phyloP scores from a whole-genome alignment of 92 coral and sea anemone species.

The Palythoa heliodiscus region DNA sequence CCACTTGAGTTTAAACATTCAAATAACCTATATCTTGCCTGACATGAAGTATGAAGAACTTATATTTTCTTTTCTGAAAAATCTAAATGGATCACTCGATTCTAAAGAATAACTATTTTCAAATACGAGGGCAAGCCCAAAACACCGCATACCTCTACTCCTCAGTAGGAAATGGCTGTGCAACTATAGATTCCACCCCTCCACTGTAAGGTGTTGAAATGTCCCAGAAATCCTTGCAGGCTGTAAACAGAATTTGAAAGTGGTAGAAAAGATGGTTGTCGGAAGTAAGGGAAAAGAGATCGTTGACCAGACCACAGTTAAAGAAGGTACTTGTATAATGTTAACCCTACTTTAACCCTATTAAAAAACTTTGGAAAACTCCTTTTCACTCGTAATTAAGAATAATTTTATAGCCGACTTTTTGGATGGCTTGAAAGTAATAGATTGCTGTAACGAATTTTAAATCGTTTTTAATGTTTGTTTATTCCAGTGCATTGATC shows the following conservation, averaged over 20 bases:
- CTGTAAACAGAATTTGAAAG: background rate
- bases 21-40: background rate
- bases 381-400: background rate
- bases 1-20: background rate
- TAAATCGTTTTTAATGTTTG: too few species aligned
- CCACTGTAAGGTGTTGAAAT: background rate
- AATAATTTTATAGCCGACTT: too few species aligned
- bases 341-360: background rate
- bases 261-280: background rate
- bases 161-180: background rate
- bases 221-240: slow-evolving; percentile 11
- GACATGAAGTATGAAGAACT: background rate
- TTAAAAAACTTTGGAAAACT: background rate
- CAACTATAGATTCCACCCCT: background rate
- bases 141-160: too few species aligned
- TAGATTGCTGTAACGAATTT: too few species aligned
- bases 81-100: too few species aligned
- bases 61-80: background rate
- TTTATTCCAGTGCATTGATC: too few species aligned
- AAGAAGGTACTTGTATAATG: slow-evolving; percentile 10
- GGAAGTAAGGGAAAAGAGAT: background rate
- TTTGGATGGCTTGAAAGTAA: too few species aligned
- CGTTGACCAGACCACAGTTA: background rate
- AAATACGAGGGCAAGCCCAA: background rate
- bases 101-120: background rate